Evolutionary conservation across 2,888 invertebrate genomes (phyloP).

Genomic region (Drosophila demipolita): DNA sequence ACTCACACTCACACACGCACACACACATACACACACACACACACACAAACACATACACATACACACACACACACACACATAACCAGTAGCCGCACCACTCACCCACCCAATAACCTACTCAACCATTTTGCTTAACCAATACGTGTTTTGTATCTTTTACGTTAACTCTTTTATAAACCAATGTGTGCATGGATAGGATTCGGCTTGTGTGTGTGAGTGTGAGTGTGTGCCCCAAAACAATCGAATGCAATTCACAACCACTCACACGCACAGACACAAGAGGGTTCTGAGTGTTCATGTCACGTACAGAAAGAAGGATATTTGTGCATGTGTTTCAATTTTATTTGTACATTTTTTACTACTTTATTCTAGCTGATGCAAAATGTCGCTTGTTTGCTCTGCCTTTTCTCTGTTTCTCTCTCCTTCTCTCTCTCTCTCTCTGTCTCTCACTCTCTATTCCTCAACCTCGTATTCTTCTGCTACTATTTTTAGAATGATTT

Average conservation of each 20-base stretch:
- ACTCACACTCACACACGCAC: constrained; percentile 10
- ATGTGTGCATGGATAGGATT: constrained; percentile 5
- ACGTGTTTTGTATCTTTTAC: constrained; percentile 41
- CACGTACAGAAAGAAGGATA: constrained; percentile 68
- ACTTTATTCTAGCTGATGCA: constrained; percentile 47
- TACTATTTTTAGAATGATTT: constrained; percentile 31
- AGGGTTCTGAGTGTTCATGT: constrained; percentile 66
- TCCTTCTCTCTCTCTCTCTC: neutral
- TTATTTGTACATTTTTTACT: constrained; percentile 68
- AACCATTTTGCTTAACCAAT: constrained; percentile 37
- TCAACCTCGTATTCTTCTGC: neutral
- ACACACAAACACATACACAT: neutral
- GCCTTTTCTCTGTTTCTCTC: neutral
- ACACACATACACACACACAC: constrained; percentile 7
- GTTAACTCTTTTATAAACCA: constrained; percentile 28
- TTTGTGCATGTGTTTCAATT: constrained; percentile 75
- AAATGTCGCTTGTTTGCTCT: constrained; percentile 48
- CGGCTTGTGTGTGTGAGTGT: constrained; percentile 7
- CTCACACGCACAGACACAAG: constrained; percentile 23
- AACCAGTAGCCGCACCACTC: constrained; percentile 20
- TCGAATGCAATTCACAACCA: constrained; percentile 49
- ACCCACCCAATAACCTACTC: constrained; percentile 21
- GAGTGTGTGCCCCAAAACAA: constrained; percentile 31
- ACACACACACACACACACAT: constrained; percentile 1
- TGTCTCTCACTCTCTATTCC: neutral